phyloP scores from a whole-genome alignment of 2,113 vertebrate genomes.

The Otolemur garnettii region DNA sequence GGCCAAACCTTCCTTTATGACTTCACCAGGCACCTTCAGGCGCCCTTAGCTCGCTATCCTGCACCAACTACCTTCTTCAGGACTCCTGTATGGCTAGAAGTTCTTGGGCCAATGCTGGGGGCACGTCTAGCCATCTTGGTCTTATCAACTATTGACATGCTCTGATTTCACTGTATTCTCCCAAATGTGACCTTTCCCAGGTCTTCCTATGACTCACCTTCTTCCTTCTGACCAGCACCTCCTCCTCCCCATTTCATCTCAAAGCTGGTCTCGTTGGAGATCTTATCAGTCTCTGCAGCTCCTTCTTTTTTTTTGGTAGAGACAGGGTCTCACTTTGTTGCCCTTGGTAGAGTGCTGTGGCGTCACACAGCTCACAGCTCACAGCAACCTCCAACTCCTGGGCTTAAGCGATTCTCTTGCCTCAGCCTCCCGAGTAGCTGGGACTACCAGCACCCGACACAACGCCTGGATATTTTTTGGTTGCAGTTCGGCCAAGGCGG shows the following conservation, averaged over 20 bases:
- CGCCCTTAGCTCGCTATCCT: background rate
- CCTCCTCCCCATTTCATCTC: background rate
- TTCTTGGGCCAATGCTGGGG: background rate
- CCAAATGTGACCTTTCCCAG: background rate
- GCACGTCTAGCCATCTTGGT: background rate
- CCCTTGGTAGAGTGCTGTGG: too few relatives aligned
- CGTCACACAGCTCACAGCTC: too few relatives aligned
- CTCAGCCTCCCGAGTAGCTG: too few relatives aligned
- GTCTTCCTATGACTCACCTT: background rate
- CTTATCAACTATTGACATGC: background rate
- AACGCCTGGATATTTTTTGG: too few relatives aligned
- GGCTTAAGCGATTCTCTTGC: too few relatives aligned
- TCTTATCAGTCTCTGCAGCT: background rate
- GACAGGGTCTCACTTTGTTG: too few relatives aligned
- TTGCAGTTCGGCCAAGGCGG: too few relatives aligned
- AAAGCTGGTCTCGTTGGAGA: background rate
- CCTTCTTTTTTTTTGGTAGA: background rate
- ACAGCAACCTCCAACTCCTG: too few relatives aligned
- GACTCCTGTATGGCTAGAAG: background rate
- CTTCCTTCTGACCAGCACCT: background rate
- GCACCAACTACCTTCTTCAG: background rate
- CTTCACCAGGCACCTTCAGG: background rate
- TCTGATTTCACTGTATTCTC: background rate
- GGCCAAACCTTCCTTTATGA: too few relatives aligned
- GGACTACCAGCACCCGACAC: too few relatives aligned